phyloP scores from a whole-genome alignment of 2,797 vertebrate genomes.

The Melanotaenia boesemani region DNA sequence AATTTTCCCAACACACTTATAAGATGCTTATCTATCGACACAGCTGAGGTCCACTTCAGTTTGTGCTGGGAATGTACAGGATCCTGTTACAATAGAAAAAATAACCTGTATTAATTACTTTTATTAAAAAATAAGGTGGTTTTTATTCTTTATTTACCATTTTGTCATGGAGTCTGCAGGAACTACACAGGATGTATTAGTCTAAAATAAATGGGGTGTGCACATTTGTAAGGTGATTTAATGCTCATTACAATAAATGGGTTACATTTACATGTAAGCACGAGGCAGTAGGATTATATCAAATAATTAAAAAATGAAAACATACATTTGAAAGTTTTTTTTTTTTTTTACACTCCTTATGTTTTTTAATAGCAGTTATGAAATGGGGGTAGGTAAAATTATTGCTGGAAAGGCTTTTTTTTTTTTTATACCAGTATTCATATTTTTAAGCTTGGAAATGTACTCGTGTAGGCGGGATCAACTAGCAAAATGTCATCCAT shows the following conservation, averaged over 20 bases:
- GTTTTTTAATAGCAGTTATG: slow-evolving; percentile 28
- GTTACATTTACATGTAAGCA: slow-evolving; percentile 67
- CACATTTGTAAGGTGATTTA: slow-evolving; percentile 71
- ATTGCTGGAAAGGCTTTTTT: slow-evolving; percentile 18
- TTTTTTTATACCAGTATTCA: slow-evolving; percentile 15
- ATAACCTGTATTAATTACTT: slow-evolving; percentile 59
- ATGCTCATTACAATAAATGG: slow-evolving; percentile 75
- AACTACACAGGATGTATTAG: slow-evolving; percentile 69
- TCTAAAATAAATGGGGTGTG: slow-evolving; percentile 74
- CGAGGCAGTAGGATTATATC: slow-evolving; percentile 63
- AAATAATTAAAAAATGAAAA: slow-evolving; percentile 42
- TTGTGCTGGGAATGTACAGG: neutral
- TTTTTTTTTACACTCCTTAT: slow-evolving; percentile 31
- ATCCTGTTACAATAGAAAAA: slow-evolving; percentile 27
- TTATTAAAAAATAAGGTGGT: slow-evolving; percentile 59
- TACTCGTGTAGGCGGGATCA: slow-evolving; percentile 23
- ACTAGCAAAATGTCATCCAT: slow-evolving; percentile 33
- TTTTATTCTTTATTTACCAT: slow-evolving; percentile 71
- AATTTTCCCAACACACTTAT: slow-evolving; percentile 24
- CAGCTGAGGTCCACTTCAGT: slow-evolving; percentile 15
- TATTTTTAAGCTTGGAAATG: slow-evolving; percentile 42
- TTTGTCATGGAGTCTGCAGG: slow-evolving; percentile 66
- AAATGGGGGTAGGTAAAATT: slow-evolving; percentile 22
- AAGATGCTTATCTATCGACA: slow-evolving; percentile 20
- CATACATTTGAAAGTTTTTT: slow-evolving; percentile 37